These are phyloP conservation scores for Ischnus inquisitorius DNA, from an alignment of 2,888 invertebrate species.

Conservation along the genomic window DNA sequence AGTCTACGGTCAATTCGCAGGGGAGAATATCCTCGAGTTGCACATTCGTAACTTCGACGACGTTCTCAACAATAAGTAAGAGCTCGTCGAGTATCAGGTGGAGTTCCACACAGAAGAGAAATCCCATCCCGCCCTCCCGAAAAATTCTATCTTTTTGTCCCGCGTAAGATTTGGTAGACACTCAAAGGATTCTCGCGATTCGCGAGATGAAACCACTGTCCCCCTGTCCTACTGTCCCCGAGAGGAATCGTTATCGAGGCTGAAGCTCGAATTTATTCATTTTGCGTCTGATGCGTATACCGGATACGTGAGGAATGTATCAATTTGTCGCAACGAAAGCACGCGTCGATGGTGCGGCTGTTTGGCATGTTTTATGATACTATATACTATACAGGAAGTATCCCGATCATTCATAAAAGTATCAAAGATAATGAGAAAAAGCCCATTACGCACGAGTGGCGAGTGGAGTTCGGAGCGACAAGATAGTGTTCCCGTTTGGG, in stretches of 20 bases:
- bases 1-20: constrained; percentile 92
- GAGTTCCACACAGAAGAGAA: constrained; percentile 30
- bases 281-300: constrained; percentile 34
- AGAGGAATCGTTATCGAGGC: constrained; percentile 1
- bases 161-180: constrained; percentile 47
- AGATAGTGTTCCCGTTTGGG: constrained; percentile 26
- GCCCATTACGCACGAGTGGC: too few relatives aligned
- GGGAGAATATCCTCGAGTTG: constrained; percentile 91
- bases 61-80: constrained; percentile 79
- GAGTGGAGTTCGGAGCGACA: constrained; percentile 8
- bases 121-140: constrained; percentile 5
- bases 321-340: background rate
- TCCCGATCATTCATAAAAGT: too few relatives aligned
- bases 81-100: constrained; percentile 15
- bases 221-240: background rate
- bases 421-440: too few relatives aligned
- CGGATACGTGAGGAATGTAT: background rate
- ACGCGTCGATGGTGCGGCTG: background rate
- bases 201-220: constrained; percentile 49
- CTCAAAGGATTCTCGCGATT: constrained; percentile 21
- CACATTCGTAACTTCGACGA: constrained; percentile 91
- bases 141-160: constrained; percentile 34
- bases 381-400: background rate
- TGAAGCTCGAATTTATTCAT: constrained; percentile 23
- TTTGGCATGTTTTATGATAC: background rate